These are phyloP conservation scores for Hylyphantes graminicola DNA, from an alignment of 1,140 invertebrate species.

Conservation along the genomic window DNA sequence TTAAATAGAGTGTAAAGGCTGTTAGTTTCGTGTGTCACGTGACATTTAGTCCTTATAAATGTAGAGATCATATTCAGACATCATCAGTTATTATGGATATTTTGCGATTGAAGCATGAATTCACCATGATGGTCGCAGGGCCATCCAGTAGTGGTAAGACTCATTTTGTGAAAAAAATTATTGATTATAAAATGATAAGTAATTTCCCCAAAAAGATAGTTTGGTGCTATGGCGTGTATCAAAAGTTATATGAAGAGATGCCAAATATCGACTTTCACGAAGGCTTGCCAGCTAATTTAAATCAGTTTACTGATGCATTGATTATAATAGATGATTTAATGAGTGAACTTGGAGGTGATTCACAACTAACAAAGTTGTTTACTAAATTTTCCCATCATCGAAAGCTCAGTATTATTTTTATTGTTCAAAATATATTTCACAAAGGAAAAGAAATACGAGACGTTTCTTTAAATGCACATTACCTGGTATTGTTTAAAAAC, in stretches of 20 bases:
- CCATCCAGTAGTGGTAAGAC: too few relatives aligned
- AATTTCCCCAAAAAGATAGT: not conserved
- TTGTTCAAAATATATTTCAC: slow-evolving; percentile 34
- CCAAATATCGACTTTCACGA: slow-evolving; percentile 4
- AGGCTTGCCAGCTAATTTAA: slow-evolving; percentile 15
- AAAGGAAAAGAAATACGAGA: slow-evolving; percentile 27
- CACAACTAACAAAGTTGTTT: slow-evolving; percentile 8
- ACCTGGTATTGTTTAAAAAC: slow-evolving; percentile 16
- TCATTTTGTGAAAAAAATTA: not conserved
- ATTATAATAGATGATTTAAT: slow-evolving; percentile 32
- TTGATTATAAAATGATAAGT: slow-evolving; percentile 1
- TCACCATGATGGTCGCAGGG: too few relatives aligned
- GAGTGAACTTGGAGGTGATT: not conserved
- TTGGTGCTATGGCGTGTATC: slow-evolving; percentile 2
- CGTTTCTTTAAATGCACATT: slow-evolving; percentile 30
- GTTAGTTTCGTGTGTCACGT: too few relatives aligned
- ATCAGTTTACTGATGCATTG: not conserved
- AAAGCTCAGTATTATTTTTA: slow-evolving; percentile 15
- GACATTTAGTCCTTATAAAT: too few relatives aligned
- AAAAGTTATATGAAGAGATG: slow-evolving; percentile 10
- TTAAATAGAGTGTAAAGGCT: too few relatives aligned
- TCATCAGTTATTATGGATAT: too few relatives aligned
- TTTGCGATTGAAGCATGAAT: too few relatives aligned
- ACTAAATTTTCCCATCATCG: not conserved
- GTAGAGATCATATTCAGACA: too few relatives aligned